Evolutionary conservation across 35 echinoderm and acorn worm species (phyloP).

Genomic region (Apostichopus japonicus): DNA sequence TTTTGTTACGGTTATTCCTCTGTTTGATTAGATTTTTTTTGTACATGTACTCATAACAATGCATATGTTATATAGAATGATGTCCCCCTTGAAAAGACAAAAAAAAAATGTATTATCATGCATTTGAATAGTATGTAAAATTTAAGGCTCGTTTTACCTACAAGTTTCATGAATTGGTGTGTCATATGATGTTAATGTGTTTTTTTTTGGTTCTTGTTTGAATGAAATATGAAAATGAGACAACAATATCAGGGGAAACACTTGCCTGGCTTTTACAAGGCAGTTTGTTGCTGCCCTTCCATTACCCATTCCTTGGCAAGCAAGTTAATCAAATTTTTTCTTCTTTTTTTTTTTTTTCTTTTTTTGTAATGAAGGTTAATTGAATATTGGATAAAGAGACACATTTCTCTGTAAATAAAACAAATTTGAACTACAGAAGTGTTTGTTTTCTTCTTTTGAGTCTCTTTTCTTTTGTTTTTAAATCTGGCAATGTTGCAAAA

Average conservation of each 20-base stretch:
- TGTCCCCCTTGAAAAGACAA: neutral
- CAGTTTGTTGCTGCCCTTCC: slow-evolving; percentile 8
- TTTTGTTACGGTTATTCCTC: neutral
- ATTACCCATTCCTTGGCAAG: slow-evolving; percentile 43
- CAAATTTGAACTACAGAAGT: slow-evolving; percentile 36
- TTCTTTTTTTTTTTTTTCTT: slow-evolving; percentile 3
- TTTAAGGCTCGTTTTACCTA: slow-evolving; percentile 29
- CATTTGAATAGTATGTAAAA: slow-evolving; percentile 48
- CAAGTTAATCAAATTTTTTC: neutral
- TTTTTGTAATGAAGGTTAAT: slow-evolving; percentile 45
- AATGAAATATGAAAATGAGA: slow-evolving; percentile 34
- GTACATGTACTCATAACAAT: neutral
- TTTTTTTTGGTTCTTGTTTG: slow-evolving; percentile 8
- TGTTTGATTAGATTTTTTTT: neutral
- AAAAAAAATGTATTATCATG: slow-evolving; percentile 27
- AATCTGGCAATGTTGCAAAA: neutral
- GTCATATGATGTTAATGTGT: slow-evolving; percentile 20
- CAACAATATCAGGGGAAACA: slow-evolving; percentile 34
- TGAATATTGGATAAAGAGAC: slow-evolving; percentile 47
- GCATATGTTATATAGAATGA: neutral
- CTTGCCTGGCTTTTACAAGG: slow-evolving; percentile 26
- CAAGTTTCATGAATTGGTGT: slow-evolving; percentile 38
- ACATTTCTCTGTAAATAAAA: slow-evolving; percentile 47
- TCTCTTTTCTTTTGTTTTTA: neutral
- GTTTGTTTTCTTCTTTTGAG: neutral